Evolutionary conservation across 2,113 vertebrate genomes (phyloP), one percentile per base, ranked within the genome.

Genomic region (rat (Rattus norvegicus)): DNA sequence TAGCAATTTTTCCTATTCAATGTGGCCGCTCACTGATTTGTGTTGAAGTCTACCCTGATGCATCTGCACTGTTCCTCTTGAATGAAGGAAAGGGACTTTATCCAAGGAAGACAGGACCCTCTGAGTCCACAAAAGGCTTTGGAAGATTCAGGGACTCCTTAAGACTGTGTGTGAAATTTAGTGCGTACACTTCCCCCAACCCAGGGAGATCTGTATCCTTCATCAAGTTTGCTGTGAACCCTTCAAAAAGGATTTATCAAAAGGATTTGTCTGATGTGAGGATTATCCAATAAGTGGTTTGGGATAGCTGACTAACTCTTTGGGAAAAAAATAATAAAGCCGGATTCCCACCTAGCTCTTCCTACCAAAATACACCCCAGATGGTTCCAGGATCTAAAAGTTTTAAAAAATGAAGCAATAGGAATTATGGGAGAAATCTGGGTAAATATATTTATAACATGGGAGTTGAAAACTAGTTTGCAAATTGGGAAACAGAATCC

Each of bases 211-310:
- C 24, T 52, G 7, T 0, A 67, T 33, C 65, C 81, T 70, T 72
- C 10, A 36, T 90, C 39, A 80, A 63, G 28, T 92, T 39, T 85
- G 52, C 70, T 16, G 7, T 56, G 95, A 94, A 43, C 83, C 90
- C 90, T 12, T 36, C 1, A 4, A 26, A 95, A 83, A 89, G 81
- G 90, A 86, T 90, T 94, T 69, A 73, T 91, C 20, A 84, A 84
- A 92, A 90, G 88, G 93, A 95, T 97, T 96, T 90, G 56, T 88
- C 93, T 49, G 52, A 77, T 77, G 75, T 36, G 90, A 39, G 16
- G 96, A 92, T 95, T 95, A 96, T 70, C 70, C 90, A 90, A 47
- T 76, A 93, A 96, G 91, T 76, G 61, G 30, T 93, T 56, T 17
- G 72, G 56, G 73, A 86, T 94, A 92, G 93, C 30, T 69, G 84